Conservation (phyloP, 1,140 invertebrate species). For the Aphaenogaster ashmeadi region DNA sequence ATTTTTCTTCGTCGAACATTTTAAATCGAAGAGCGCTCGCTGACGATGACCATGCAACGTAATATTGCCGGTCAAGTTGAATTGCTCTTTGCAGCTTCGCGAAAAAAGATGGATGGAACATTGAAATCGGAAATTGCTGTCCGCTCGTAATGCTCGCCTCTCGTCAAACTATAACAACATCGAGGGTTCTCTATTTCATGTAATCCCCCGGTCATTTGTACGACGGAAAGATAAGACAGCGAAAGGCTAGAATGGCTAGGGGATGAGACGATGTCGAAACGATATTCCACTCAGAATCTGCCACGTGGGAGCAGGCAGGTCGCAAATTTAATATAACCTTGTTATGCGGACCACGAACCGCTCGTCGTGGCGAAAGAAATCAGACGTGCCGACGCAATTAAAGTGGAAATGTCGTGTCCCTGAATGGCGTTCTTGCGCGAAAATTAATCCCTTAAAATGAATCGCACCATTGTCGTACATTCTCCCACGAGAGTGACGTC, state of each 20-base stretch:
- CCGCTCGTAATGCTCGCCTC: neutral
- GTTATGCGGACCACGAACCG: slow-evolving; percentile 60
- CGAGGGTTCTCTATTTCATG: slow-evolving; percentile 29
- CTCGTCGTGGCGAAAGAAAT: slow-evolving; percentile 63
- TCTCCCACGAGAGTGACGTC: slow-evolving; percentile 38
- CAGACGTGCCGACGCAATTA: slow-evolving; percentile 57
- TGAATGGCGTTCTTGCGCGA: slow-evolving; percentile 5
- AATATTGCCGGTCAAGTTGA: slow-evolving; percentile 5
- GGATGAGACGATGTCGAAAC: slow-evolving; percentile 8
- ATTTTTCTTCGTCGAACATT: slow-evolving; percentile 16
- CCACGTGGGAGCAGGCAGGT: neutral
- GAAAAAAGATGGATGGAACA: neutral
- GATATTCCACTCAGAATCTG: slow-evolving; percentile 36
- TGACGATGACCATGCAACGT: neutral
- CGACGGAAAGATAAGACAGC: slow-evolving; percentile 21
- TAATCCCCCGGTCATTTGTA: slow-evolving; percentile 26
- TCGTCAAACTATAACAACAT: slow-evolving; percentile 33
- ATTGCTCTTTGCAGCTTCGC: neutral
- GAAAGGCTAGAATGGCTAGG: neutral
- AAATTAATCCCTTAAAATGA: slow-evolving; percentile 64
- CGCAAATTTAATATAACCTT: slow-evolving; percentile 75
- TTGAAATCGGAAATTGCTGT: slow-evolving; percentile 25
- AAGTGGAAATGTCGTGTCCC: slow-evolving; percentile 52
- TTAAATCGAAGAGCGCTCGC: neutral
- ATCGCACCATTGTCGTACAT: slow-evolving; percentile 21